These are phyloP conservation scores for Agrypnia vestita DNA, from an alignment of 1,140 invertebrate species.

Conservation along the genomic window DNA sequence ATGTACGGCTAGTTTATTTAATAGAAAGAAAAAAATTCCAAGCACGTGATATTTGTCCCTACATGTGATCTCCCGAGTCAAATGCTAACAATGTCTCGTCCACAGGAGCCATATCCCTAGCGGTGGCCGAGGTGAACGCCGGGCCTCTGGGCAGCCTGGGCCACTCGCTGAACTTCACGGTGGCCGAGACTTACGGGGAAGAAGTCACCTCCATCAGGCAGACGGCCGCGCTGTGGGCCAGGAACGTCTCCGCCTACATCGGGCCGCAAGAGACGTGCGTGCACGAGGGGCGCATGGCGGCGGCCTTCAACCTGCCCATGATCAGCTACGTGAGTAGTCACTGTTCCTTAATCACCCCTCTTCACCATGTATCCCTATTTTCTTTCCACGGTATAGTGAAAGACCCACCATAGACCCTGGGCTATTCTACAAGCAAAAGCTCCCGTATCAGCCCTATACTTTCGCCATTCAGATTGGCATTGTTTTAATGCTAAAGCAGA, in stretches of 20 bases:
- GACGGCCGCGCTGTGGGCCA: slow-evolving; percentile 89
- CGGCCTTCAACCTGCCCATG: slow-evolving; percentile 94
- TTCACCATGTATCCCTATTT: too few species aligned
- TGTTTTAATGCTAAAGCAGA: too few species aligned
- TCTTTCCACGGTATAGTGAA: too few species aligned
- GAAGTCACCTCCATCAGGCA: slow-evolving; percentile 89
- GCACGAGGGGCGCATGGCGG: slow-evolving; percentile 94
- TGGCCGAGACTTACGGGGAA: slow-evolving; percentile 94
- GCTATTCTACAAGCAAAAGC: too few species aligned
- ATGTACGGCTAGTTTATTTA: too few species aligned
- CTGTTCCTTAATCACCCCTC: too few species aligned
- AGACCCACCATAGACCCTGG: too few species aligned
- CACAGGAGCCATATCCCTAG: slow-evolving; percentile 89
- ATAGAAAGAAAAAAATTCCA: too few species aligned
- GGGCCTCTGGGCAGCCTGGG: slow-evolving; percentile 76
- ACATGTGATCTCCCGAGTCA: too few species aligned
- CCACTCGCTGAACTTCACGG: slow-evolving; percentile 84
- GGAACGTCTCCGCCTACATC: slow-evolving; percentile 91
- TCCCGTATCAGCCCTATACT: too few species aligned
- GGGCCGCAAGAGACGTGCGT: slow-evolving; percentile 97
- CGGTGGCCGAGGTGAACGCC: slow-evolving; percentile 81
- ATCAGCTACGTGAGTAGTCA: slow-evolving; percentile 83
- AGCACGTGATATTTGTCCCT: too few species aligned
- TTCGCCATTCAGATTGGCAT: too few species aligned
- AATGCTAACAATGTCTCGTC: neutral